Conservation (phyloP, 2,113 vertebrate species). For the Sebastes schlegelii region DNA sequence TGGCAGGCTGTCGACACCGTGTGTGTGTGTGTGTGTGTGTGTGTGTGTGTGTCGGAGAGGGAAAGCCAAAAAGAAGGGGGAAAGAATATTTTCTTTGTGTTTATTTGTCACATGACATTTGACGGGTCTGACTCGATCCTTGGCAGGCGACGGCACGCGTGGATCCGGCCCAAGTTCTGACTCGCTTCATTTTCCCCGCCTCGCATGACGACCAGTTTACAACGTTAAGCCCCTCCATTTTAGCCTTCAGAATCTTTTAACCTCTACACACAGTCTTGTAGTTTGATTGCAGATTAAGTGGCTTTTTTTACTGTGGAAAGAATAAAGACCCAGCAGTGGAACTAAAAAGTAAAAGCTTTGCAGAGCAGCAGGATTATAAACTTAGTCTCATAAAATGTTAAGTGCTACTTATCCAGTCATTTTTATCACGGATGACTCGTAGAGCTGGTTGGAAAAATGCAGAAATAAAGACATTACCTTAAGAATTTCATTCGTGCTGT, state of each 20-base stretch:
- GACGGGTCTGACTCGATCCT: conserved; percentile 5
- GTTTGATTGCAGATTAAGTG: conserved; percentile 21
- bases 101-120: conserved; percentile 56
- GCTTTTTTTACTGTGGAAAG: conserved; percentile 45
- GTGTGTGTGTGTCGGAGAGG: conserved; percentile 1
- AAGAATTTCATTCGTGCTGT: conserved; percentile 41
- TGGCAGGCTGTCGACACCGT: conserved; percentile 20
- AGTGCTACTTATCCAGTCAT: conserved; percentile 17
- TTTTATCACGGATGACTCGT: conserved; percentile 30
- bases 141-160: conserved; percentile 18
- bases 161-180: conserved; percentile 26
- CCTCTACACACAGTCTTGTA: not conserved
- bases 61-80: conserved; percentile 12
- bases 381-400: conserved; percentile 39
- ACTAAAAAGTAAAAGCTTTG: conserved; percentile 13
- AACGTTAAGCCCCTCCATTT: not conserved
- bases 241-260: conserved; percentile 12
- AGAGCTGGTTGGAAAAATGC: conserved; percentile 31
- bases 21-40: conserved; percentile 24
- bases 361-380: not conserved
- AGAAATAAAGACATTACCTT: conserved; percentile 17
- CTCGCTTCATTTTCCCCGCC: conserved; percentile 36
- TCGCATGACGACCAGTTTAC: conserved; percentile 12
- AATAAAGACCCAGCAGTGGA: conserved; percentile 1
- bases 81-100: conserved; percentile 60